phyloP scores from a whole-genome alignment of 2,113 vertebrate genomes.

The Notarius lentiginosus region DNA sequence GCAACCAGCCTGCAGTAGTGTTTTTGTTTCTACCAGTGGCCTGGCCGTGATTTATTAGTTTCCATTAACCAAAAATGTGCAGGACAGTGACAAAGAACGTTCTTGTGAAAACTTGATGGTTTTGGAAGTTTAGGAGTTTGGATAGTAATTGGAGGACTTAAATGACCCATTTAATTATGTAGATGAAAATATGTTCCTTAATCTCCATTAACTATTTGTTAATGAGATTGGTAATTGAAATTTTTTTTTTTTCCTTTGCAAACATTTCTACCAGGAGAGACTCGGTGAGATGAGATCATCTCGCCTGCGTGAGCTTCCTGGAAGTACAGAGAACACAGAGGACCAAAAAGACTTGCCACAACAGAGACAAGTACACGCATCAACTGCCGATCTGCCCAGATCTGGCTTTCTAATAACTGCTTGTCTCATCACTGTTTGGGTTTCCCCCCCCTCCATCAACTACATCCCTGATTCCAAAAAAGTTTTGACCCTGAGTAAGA shows the following conservation, averaged over 20 bases:
- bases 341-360: constrained; percentile 63
- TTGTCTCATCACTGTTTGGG: constrained; percentile 55
- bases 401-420: constrained; percentile 48
- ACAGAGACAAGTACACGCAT: constrained; percentile 61
- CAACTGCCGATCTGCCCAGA: constrained; percentile 44
- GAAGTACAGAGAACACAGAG: constrained; percentile 62
- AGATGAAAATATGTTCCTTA: constrained; percentile 21
- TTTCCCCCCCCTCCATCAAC: constrained; percentile 29
- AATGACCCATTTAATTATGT: not conserved
- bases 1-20: not conserved
- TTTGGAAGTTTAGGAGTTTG: not conserved
- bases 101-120: not conserved
- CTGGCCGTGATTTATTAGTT: not conserved
- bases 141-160: not conserved
- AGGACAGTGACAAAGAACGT: constrained; percentile 13
- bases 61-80: not conserved
- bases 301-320: constrained; percentile 62
- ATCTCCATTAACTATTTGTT: constrained; percentile 35
- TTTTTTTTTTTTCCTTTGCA: constrained; percentile 47
- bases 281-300: constrained; percentile 62
- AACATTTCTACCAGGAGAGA: constrained; percentile 63
- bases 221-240: constrained; percentile 42
- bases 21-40: not conserved
- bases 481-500: too few relatives aligned
- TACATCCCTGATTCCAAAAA: not conserved